These are phyloP conservation scores for Epizoanthus rinbou DNA, from an alignment of 92 coral and sea anemone species.

Conservation along the genomic window DNA sequence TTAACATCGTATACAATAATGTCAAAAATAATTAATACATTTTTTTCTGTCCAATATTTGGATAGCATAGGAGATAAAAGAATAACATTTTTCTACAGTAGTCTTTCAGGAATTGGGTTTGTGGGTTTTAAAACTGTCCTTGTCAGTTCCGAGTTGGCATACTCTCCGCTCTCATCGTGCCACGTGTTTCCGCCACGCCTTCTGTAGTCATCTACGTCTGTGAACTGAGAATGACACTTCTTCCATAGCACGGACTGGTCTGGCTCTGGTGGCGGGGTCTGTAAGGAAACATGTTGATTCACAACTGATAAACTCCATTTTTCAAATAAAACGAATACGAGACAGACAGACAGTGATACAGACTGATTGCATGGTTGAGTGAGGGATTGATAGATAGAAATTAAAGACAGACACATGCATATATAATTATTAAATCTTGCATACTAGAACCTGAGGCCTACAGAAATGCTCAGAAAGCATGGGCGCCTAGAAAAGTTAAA, in stretches of 20 bases:
- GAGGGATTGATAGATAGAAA: too few species aligned
- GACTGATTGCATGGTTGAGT: too few species aligned
- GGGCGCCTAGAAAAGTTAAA: background rate
- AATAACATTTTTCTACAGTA: conserved; percentile 49
- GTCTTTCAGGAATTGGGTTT: conserved; percentile 90
- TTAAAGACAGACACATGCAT: too few species aligned
- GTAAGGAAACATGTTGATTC: background rate
- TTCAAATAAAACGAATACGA: too few species aligned
- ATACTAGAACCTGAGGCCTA: too few species aligned
- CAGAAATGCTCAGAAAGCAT: too few species aligned
- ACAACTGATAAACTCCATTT: background rate
- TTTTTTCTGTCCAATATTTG: too few species aligned
- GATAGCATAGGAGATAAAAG: too few species aligned
- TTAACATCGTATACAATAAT: too few species aligned
- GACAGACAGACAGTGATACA: too few species aligned
- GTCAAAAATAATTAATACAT: too few species aligned
- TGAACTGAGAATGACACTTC: conserved; percentile 96
- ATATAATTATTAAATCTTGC: too few species aligned
- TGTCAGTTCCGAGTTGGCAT: conserved; percentile 76
- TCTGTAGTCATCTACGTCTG: conserved; percentile 94
- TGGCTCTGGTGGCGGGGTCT: conserved; percentile 88
- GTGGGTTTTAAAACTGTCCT: conserved; percentile 70
- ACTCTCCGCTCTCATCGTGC: conserved; percentile 89
- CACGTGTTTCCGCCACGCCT: conserved; percentile 93
- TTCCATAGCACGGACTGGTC: conserved; percentile 89